Conservation (phyloP, 2,113 vertebrate genomes). For the Thalassoma bifasciatum region DNA sequence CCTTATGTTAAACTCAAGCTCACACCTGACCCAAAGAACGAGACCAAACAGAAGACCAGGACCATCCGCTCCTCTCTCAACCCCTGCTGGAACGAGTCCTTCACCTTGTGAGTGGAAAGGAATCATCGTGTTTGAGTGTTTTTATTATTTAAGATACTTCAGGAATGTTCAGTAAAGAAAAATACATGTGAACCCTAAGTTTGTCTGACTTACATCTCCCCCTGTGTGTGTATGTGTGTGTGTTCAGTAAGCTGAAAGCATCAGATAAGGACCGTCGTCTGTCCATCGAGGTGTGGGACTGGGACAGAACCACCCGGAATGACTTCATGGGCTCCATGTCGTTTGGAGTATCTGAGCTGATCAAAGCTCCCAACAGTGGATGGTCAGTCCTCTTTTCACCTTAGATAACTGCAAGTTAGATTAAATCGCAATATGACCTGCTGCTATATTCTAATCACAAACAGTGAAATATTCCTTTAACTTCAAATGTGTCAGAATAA, state of each 20-base stretch:
- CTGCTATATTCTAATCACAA: no score
- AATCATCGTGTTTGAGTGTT: background rate
- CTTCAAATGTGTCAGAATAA: no score
- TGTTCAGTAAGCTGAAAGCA: constrained; percentile 90
- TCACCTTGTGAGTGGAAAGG: constrained; percentile 89
- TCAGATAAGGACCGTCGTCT: constrained; percentile 94
- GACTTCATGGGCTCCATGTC: constrained; percentile 99
- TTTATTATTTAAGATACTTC: background rate
- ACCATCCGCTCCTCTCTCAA: constrained; percentile 96
- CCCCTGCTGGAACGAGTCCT: constrained; percentile 95
- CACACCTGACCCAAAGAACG: constrained; percentile 96
- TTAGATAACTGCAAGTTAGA: no score
- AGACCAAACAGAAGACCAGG: constrained; percentile 97
- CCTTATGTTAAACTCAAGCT: constrained; percentile 98
- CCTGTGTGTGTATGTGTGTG: constrained; percentile 21
- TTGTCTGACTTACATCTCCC: background rate
- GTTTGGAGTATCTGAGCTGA: constrained; percentile 95
- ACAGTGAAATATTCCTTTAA: no score
- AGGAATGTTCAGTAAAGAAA: background rate
- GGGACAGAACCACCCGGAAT: constrained; percentile 96
- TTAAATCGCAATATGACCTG: no score
- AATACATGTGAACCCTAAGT: background rate
- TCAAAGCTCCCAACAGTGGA: constrained; percentile 90
- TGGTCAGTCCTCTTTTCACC: constrained; percentile 83
- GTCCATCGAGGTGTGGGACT: constrained; percentile 96